phyloP scores from a whole-genome alignment of 2,113 vertebrate species.

The Lethenteron camtschaticum region DNA sequence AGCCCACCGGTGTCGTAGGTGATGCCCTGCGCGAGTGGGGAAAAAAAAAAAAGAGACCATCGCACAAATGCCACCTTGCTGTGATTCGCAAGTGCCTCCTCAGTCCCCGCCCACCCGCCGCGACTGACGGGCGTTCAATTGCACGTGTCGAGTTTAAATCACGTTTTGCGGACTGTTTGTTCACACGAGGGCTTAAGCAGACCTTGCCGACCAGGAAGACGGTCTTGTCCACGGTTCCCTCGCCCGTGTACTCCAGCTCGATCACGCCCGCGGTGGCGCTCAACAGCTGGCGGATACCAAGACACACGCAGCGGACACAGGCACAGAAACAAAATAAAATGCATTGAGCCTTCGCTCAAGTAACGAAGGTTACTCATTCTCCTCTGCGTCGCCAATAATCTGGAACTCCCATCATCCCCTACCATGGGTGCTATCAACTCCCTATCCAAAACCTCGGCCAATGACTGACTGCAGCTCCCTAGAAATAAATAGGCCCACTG shows the following conservation, averaged over 20 bases:
- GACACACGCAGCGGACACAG: not conserved
- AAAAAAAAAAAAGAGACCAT: not conserved
- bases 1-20: conserved; percentile 42
- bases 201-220: conserved; percentile 45
- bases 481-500: too few relatives aligned
- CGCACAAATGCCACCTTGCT: not conserved
- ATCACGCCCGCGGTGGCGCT: conserved; percentile 36
- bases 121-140: not conserved
- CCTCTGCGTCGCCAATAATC: too few relatives aligned
- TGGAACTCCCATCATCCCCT: too few relatives aligned
- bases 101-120: not conserved
- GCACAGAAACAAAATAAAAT: too few relatives aligned
- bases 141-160: not conserved
- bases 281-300: conserved; percentile 18
- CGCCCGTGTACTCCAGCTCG: conserved; percentile 31
- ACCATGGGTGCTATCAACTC: too few relatives aligned
- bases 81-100: not conserved
- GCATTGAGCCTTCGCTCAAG: too few relatives aligned
- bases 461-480: too few relatives aligned
- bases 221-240: conserved; percentile 24
- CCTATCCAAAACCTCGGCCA: too few relatives aligned
- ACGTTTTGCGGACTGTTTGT: not conserved
- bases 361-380: too few relatives aligned
- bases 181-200: conserved; percentile 8
- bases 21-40: conserved; percentile 23